Conservation (phyloP, 1,140 invertebrate genomes). For the Trinorchestia longiramus region DNA sequence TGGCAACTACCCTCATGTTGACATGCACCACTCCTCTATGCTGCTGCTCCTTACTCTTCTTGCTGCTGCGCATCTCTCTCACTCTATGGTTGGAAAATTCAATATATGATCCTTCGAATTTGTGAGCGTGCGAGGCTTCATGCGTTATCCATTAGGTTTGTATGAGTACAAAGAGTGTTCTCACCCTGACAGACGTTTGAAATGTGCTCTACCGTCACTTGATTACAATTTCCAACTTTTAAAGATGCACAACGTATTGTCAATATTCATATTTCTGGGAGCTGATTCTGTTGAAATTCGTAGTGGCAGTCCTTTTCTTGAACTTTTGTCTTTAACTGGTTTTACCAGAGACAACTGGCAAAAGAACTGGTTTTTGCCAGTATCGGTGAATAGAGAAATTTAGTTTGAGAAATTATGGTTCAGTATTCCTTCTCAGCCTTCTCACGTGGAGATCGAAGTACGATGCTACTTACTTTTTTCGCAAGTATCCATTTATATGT, state of each 20-base stretch:
- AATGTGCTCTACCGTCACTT: neutral
- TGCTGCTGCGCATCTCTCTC: neutral
- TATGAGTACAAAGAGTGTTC: neutral
- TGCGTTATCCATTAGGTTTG: neutral
- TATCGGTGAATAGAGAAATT: too few relatives aligned
- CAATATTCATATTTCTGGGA: too few relatives aligned
- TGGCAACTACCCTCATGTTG: constrained; percentile 27
- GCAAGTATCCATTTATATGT: too few relatives aligned
- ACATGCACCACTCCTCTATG: neutral
- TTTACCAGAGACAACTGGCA: neutral
- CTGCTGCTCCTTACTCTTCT: neutral
- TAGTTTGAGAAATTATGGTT: too few relatives aligned
- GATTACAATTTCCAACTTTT: neutral
- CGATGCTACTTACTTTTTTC: too few relatives aligned
- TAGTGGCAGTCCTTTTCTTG: too few relatives aligned
- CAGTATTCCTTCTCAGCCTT: too few relatives aligned
- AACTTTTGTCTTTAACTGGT: neutral
- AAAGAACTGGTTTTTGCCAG: too few relatives aligned
- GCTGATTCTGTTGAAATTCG: too few relatives aligned
- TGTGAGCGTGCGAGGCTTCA: neutral
- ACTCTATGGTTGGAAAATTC: neutral
- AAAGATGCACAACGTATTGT: neutral
- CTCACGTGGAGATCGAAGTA: too few relatives aligned
- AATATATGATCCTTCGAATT: neutral
- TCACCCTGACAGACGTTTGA: neutral